A percentile compares a stretch with the other conserved stretches of the same genome.
Evolutionary conservation across 2,888 invertebrate genomes (phyloP).

Genomic region (Isoperla grammatica): DNA sequence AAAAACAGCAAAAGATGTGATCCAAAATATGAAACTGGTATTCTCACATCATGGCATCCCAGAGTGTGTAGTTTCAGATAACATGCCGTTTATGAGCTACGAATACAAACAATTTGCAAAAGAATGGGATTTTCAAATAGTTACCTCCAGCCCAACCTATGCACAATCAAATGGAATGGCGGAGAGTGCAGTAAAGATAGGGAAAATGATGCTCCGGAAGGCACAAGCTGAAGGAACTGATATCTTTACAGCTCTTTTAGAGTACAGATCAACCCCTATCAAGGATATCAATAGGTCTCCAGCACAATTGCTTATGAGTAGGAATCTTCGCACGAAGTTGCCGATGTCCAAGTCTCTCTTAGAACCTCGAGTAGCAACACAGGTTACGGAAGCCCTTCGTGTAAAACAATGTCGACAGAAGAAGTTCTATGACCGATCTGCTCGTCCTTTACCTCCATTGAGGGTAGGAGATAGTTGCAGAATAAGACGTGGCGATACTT

Average conservation of each 20-base stretch:
- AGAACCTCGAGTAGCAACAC: background rate
- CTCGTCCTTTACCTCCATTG: background rate
- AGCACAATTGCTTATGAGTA: slow-evolving; percentile 1
- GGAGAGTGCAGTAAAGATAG: slow-evolving; percentile 31
- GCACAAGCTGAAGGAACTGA: slow-evolving; percentile 16
- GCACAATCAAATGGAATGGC: slow-evolving; percentile 33
- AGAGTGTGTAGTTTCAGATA: slow-evolving; percentile 30
- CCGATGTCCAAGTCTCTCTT: background rate
- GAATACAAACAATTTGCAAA: slow-evolving; percentile 31
- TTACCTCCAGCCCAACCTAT: slow-evolving; percentile 32
- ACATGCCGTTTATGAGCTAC: slow-evolving; percentile 32
- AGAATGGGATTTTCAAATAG: slow-evolving; percentile 31
- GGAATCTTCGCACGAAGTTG: background rate
- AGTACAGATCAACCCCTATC: slow-evolving; percentile 14
- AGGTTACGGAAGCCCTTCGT: background rate
- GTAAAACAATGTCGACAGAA: background rate
- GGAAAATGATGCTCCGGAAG: slow-evolving; percentile 32
- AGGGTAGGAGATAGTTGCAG: background rate
- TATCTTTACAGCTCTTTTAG: slow-evolving; percentile 13
- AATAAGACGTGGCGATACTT: background rate
- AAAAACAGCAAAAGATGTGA: slow-evolving; percentile 21
- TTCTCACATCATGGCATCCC: too few relatives aligned
- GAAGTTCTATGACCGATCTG: slow-evolving; percentile 2
- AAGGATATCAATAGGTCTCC: slow-evolving; percentile 1
- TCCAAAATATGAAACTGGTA: slow-evolving; percentile 5